Evolutionary conservation across 2,888 invertebrate species (phyloP).

Genomic region (Cataglyphis rosenhaueri): DNA sequence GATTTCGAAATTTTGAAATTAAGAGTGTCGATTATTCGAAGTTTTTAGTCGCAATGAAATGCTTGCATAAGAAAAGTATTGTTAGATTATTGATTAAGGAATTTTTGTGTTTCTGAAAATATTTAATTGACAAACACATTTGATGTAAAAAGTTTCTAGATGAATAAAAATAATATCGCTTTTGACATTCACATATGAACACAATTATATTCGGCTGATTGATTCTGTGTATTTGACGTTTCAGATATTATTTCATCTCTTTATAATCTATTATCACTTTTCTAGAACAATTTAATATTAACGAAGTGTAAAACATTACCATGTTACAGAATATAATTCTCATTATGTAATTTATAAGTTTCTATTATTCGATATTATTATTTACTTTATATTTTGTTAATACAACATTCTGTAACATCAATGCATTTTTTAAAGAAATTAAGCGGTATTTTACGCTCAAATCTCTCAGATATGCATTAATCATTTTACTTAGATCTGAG

Average conservation of each 20-base stretch:
- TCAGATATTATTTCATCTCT: not conserved
- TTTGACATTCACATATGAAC: not conserved
- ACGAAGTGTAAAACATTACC: not conserved
- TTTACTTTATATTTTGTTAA: not conserved
- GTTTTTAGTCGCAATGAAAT: not conserved
- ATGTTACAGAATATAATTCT: not conserved
- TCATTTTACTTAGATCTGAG: constrained; percentile 5
- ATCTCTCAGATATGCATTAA: not conserved
- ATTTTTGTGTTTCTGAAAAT: not conserved
- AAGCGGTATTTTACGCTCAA: not conserved
- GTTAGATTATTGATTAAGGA: not conserved
- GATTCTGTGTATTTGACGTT: constrained; percentile 7
- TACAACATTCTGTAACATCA: not conserved
- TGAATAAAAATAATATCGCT: not conserved
- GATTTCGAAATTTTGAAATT: not conserved
- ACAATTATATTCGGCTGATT: not conserved
- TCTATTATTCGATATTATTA: constrained; percentile 13
- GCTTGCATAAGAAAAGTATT: not conserved
- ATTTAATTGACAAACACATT: not conserved
- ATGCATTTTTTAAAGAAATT: not conserved
- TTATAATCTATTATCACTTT: constrained; percentile 10
- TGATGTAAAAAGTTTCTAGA: not conserved
- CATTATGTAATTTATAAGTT: not conserved
- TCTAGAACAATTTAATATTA: constrained; percentile 11
- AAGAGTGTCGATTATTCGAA: not conserved